Percentiles rank a stretch among this genome's conserved stretches.
Evolutionary conservation across 2,888 invertebrate species (phyloP).

Genomic region (Nipponacmea schrenckii): DNA sequence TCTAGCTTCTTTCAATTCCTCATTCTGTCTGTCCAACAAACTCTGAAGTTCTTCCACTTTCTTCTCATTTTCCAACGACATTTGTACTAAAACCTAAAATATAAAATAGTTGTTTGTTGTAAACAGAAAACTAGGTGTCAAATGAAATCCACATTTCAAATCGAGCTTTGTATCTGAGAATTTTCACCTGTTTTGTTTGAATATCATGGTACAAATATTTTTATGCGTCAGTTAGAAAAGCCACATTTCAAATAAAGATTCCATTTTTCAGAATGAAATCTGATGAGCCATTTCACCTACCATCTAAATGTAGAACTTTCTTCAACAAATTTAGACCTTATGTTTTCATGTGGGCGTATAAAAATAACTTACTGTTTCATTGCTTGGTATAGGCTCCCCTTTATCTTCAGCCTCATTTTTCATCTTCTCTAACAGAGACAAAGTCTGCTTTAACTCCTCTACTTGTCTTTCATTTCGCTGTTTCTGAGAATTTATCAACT

Average conservation of each 20-base stretch:
- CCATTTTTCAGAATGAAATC: background rate
- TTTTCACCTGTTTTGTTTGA: too few species aligned
- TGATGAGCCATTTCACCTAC: too few species aligned
- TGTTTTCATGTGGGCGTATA: too few species aligned
- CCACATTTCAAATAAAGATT: background rate
- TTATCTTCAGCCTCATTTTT: background rate
- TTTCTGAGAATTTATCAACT: constrained; percentile 33
- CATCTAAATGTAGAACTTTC: too few species aligned
- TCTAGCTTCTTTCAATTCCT: constrained; percentile 36
- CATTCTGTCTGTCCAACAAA: constrained; percentile 27
- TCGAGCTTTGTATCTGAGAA: too few species aligned
- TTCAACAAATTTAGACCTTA: too few species aligned
- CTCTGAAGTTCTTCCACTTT: constrained; percentile 29
- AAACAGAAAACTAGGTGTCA: background rate
- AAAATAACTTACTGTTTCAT: background rate
- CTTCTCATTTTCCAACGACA: constrained; percentile 27
- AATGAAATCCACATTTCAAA: too few species aligned
- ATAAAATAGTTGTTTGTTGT: too few species aligned
- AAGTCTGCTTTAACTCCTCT: constrained; percentile 33
- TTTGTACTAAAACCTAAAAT: constrained; percentile 34
- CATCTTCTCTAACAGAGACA: background rate
- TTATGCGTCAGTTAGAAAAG: too few species aligned
- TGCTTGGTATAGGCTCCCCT: background rate
- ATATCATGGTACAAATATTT: too few species aligned
- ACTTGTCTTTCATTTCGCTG: constrained; percentile 40